Base-by-base conservation (phyloP, 2,888 invertebrate species). In the Chymomyza amoena region DNA sequence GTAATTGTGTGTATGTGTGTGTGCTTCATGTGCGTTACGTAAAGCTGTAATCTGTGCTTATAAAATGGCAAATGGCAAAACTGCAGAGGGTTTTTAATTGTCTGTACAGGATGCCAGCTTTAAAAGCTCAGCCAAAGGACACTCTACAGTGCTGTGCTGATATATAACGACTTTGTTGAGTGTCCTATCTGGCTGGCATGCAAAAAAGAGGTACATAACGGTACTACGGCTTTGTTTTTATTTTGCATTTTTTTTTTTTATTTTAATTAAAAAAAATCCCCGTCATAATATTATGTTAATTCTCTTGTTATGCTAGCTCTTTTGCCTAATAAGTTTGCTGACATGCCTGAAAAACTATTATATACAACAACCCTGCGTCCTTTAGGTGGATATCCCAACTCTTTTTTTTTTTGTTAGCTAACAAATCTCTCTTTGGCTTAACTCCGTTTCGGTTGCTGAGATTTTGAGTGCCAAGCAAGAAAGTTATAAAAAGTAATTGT, bases 21-120 rank as follows among this genome's bases (percentile, higher is more conserved):
- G 61, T 39, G 65, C 63, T 69, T 45, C 61, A 61, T 71, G 71
- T 88, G 87, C 85, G 85, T 84, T 84, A 81, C 69, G 70, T 80
- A 80, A 72, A 88, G 78, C 87, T 88, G 88, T 84, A 84, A 84
- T 88, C 84, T 88, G 85, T 87, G 84, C 84, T 87, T 88, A 88
- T 84, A 88, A 88, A 84, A 84, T 68, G 87, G 85, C 87, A 84
- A 84, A 84, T 88, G 88, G 84, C 87, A 79, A 87, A 73, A 71
- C 78, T 84, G 80, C 87, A 84, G 88, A 84, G 85, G 84, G 87
- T 87, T 84, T 84, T 84, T 84, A 84, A 84, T 88, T 84, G 88
- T 84, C 84, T 84, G 78, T 75, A 75, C 88, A 85, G 84, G 87
- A 84, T 88, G 84, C 84, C 76, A 75, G 85, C 57, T 88, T 85